Evolutionary conservation across 2,797 vertebrate genomes (phyloP).

Genomic region (Crenichthys baileyi): DNA sequence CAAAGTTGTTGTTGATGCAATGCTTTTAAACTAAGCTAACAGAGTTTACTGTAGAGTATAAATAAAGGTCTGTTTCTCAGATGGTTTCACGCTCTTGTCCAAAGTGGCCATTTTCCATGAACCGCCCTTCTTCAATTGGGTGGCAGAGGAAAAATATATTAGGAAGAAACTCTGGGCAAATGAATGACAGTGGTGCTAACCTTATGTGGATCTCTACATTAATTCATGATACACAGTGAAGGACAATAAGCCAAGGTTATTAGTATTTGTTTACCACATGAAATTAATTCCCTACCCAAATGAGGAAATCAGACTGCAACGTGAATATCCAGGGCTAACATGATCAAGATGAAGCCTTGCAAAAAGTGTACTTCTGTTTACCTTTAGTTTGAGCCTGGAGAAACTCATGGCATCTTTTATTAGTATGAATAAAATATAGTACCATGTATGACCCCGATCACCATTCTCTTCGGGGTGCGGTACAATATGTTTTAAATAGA

Average conservation of each 20-base stretch:
- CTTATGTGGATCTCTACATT: not conserved
- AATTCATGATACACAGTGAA: not conserved
- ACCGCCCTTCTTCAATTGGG: not conserved
- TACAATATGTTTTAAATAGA: constrained; percentile 36
- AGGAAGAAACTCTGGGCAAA: not conserved
- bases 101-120: not conserved
- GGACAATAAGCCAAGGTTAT: not conserved
- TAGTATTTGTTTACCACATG: not conserved
- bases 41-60: not conserved
- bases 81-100: not conserved
- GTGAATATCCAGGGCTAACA: constrained; percentile 15
- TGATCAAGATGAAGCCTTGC: constrained; percentile 24
- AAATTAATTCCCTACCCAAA: not conserved
- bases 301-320: constrained; percentile 24
- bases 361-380: constrained; percentile 18
- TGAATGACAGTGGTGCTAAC: not conserved
- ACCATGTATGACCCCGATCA: not conserved
- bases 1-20: not conserved
- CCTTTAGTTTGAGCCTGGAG: not conserved
- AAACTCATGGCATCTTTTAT: constrained; percentile 26
- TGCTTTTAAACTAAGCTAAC: too few relatives aligned
- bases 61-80: not conserved
- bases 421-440: constrained; percentile 29
- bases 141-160: not conserved
- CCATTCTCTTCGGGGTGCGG: constrained; percentile 13